Percentiles rank a stretch among this genome's conserved stretches.
These are phyloP conservation scores for Cettia cetti DNA, from an alignment of 2,113 vertebrate species.

Conservation along the genomic window DNA sequence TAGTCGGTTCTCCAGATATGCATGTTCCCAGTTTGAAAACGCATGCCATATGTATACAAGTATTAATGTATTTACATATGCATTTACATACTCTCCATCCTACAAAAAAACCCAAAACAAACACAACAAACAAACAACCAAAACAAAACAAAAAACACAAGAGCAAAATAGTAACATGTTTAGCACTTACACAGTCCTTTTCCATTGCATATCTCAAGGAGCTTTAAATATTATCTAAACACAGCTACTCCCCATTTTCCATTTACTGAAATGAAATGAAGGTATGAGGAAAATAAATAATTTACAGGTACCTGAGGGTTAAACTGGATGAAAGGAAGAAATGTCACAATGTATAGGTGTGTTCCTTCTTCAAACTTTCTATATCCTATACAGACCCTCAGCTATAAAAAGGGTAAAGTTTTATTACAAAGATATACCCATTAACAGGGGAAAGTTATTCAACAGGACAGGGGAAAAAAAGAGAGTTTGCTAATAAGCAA, in stretches of 20 bases:
- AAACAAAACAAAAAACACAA: neutral
- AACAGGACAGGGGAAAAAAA: neutral
- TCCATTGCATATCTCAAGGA: neutral
- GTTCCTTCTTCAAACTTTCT: neutral
- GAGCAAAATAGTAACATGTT: neutral
- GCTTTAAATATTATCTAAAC: neutral
- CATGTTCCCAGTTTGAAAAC: neutral
- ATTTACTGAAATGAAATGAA: neutral
- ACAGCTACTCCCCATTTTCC: neutral
- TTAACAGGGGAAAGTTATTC: neutral
- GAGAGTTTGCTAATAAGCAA: neutral
- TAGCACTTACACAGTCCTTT: neutral
- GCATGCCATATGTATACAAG: neutral
- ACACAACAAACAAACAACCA: neutral
- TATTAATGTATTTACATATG: neutral
- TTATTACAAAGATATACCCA: fast-evolving
- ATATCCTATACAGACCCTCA: neutral
- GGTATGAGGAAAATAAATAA: neutral
- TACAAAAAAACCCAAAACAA: neutral
- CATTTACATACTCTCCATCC: neutral
- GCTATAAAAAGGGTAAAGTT: neutral
- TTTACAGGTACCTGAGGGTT: neutral
- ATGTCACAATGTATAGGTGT: neutral
- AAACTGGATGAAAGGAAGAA: neutral
- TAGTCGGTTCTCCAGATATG: neutral